Evolutionary conservation across 2,888 invertebrate species (phyloP), one percentile per base, ranked within the genome.

Genomic region (Sussaba pulchella): DNA sequence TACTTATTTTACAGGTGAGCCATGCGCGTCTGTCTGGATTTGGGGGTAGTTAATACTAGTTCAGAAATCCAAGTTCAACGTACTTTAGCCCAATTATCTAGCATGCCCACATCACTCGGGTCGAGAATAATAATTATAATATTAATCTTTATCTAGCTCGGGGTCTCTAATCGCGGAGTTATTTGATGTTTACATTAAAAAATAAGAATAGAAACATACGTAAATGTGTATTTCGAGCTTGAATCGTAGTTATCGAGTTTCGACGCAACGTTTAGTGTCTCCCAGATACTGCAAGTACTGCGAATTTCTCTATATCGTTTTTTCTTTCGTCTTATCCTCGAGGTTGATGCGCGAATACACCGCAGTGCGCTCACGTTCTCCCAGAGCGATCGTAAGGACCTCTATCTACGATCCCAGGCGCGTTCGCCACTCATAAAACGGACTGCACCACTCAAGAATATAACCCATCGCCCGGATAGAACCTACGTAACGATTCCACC

Each of bases 371-470:
- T 21, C 57, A 74, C 43, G 80, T 59, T 73, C 67, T 71, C 71
- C 79, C 52, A 71, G 75, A 86, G 85, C 82, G 81, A 82, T 84
- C 72, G 75, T 80, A 72, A 75, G 82, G 82, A 85, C 84, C 84
- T 79, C 86, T 84, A 85, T 85, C 82, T 82, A 52, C 75, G 78
- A 82, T 82, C 74, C 79, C 24, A 69, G 72, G 70, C 81, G 80
- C 85, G 78, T 83, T 77, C 61, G 80, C 69, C 67, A 85, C 78
- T 84, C 86, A 83, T 88, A 89, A 89, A 88, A 88, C 84, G 83
- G 84, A 82, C 82, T 84, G 73, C 78, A 47, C 81, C 75, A 76
- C 82, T 83, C 83, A 82, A 69, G 85, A 88, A 87, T 86, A 87
- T 85, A 83, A 82, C 84, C 85, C 82, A 84, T 86, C 84, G 80